Conservation (phyloP, 2,797 vertebrate species). For the Chaetophractus vellerosus region DNA sequence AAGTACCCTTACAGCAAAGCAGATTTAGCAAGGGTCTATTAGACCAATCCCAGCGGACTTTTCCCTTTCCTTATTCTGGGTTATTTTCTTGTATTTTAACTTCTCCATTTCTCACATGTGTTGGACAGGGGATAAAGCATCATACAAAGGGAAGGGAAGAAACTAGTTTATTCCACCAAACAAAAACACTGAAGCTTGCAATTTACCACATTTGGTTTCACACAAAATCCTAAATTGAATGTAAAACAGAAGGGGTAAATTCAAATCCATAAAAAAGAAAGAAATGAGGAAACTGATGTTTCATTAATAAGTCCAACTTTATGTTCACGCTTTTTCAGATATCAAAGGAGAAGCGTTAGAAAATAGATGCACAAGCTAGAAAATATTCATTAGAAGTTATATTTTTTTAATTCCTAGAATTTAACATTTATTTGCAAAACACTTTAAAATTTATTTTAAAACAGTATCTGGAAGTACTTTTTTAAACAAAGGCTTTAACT, state of each 20-base stretch:
- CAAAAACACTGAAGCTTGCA: not conserved
- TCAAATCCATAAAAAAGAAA: conserved; percentile 42
- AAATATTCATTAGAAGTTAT: conserved; percentile 62
- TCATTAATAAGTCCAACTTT: conserved; percentile 36
- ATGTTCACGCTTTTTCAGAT: not conserved
- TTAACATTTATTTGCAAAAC: conserved; percentile 57
- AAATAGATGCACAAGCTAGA: conserved; percentile 64
- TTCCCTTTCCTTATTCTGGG: not conserved
- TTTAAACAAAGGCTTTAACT: conserved; percentile 73
- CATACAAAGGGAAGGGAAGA: not conserved
- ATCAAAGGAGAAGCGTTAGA: not conserved
- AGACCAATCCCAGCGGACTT: not conserved
- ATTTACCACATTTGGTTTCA: conserved; percentile 23
- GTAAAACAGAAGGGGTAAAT: conserved; percentile 27
- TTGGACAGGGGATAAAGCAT: not conserved
- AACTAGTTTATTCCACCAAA: conserved; percentile 3
- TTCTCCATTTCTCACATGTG: conserved; percentile 8
- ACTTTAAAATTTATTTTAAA: conserved; percentile 73
- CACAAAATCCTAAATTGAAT: conserved; percentile 8
- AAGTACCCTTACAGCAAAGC: not conserved
- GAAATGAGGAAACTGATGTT: conserved; percentile 2
- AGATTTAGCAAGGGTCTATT: not conserved
- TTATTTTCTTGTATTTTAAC: conserved; percentile 39
- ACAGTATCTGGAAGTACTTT: conserved; percentile 62
- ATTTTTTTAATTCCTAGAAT: conserved; percentile 68